phyloP scores from a whole-genome alignment of 1,140 invertebrate species.

The Ptiloglossa arizonensis region DNA sequence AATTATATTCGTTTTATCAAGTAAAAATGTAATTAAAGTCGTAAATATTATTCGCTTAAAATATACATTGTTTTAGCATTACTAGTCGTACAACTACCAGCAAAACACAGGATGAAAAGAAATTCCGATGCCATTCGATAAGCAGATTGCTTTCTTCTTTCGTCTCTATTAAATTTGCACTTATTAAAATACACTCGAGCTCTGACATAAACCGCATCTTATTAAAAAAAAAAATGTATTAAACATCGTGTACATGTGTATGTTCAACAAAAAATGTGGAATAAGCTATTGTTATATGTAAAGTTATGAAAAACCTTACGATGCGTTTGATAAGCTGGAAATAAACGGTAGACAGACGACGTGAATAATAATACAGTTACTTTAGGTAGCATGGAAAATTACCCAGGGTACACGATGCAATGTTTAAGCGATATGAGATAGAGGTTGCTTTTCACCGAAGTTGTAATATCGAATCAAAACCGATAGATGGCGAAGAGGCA shows the following conservation, averaged over 20 bases:
- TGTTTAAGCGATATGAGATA: constrained; percentile 20
- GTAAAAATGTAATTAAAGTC: not conserved
- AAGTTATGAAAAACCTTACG: not conserved
- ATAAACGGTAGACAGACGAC: constrained; percentile 8
- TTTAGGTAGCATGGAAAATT: constrained; percentile 33
- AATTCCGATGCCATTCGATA: not conserved
- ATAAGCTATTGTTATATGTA: not conserved
- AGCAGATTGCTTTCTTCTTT: not conserved
- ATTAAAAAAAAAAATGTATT: not conserved
- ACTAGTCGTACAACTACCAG: not conserved
- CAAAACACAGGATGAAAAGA: not conserved
- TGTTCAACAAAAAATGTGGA: not conserved
- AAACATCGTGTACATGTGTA: not conserved
- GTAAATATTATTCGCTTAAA: not conserved
- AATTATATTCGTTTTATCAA: too few species aligned
- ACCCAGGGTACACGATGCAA: constrained; percentile 9
- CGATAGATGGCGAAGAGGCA: constrained; percentile 41
- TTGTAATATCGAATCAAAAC: not conserved
- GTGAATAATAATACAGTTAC: constrained; percentile 24
- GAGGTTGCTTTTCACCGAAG: not conserved
- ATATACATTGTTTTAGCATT: not conserved
- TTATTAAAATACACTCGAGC: not conserved
- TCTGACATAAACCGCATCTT: not conserved
- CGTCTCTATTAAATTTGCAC: not conserved
- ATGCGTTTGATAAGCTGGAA: constrained; percentile 12